Evolutionary conservation across 2,797 vertebrate species (phyloP), one percentile per base, ranked within the genome.

Genomic region (Tragopan temminckii): DNA sequence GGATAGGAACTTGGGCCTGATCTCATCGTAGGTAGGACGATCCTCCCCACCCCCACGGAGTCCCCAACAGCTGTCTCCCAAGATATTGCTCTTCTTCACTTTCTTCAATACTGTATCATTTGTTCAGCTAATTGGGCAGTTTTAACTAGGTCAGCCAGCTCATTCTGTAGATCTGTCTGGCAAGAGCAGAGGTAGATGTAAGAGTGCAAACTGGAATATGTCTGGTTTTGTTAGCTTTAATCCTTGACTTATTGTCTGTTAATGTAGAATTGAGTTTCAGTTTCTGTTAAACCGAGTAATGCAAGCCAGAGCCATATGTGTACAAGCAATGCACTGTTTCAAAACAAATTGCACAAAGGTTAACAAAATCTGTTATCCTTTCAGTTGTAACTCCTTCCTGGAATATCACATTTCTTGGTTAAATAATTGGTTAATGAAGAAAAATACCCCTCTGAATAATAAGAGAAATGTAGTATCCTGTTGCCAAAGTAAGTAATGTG

Each of bases 111-210:
- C 7, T 2, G 9, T 90, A 67, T 61, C 79, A 61, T 61, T 90
- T 68, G 35, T 48, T 85, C 78, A 63, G 81, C 43, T 90, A 94
- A 93, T 71, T 89, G 90, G 71, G 52, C 68, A 64, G 46, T 42
- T 92, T 70, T 70, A 90, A 89, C 61, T 64, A 31, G 90, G 71
- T 86, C 81, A 45, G 35, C 64, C 88, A 80, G 29, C 75, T 82
- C 61, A 23, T 67, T 48, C 80, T 70, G 46, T 68, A 27, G 8
- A 13, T 78, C 42, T 76, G 24, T 36, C 67, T 92, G 74, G 52
- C 63, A 67, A 43, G 42, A 92, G 66, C 31, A 86, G 50, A 75
- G 50, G 69, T 29, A 52, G 52, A 72, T 57, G 8, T 33, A 66
- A 4, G 3, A 85, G 42, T 18, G 13, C 67, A 84, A 66, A 79